Base-by-base conservation (phyloP, 2,113 vertebrate genomes). In the Carettochelys insculpta region DNA sequence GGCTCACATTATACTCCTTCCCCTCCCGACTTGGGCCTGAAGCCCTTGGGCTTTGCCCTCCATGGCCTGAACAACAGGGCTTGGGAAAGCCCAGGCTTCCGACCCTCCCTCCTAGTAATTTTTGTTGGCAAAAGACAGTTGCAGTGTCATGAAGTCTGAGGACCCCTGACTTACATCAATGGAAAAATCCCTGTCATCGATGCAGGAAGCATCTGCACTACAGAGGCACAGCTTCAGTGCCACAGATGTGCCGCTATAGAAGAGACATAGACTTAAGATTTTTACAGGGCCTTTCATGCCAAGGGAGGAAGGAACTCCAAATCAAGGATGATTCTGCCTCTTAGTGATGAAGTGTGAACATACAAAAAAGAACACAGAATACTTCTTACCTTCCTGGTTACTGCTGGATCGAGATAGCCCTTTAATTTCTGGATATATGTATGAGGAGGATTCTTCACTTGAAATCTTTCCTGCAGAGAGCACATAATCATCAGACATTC, bases 401-500 rank as follows among this genome's bases (percentile, higher is more conserved):
- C 99, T 29, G 99, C 99, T 5, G 99, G 99, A 97, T 99, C 99
- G 77, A 99, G 98, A 97, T 99, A 99, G 93, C 99, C 98, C 97
- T 99, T 98, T 94, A 99, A 86, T 97, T 99, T 99, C 94, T 99
- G 99, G 96, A 99, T 99, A 90, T 99, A 99, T 0, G 99, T 99
- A 88, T 99, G 99, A 4, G 99, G 99, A 73, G 99, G 99, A 92
- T 99, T 99, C 97, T 99, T 99, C 97, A 99, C 99, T 96, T 99
- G 99, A 97, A 99, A 99, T 22, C 99, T 97, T 94, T 99, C 99
- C 99, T 99, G 97, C 54, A 93, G 81, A 73, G 85, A 96, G 93
- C 3, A 88, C 14, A 47, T 93, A 82, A 95, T 45, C 2, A 82
- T 94, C 85, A 53, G 80, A 94, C 88, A 94, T 83, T 34, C 43